Percentiles rank a stretch among this genome's conserved stretches.
phyloP scores from a whole-genome alignment of 2,888 invertebrate species.

The Zaprionus lineosus region DNA sequence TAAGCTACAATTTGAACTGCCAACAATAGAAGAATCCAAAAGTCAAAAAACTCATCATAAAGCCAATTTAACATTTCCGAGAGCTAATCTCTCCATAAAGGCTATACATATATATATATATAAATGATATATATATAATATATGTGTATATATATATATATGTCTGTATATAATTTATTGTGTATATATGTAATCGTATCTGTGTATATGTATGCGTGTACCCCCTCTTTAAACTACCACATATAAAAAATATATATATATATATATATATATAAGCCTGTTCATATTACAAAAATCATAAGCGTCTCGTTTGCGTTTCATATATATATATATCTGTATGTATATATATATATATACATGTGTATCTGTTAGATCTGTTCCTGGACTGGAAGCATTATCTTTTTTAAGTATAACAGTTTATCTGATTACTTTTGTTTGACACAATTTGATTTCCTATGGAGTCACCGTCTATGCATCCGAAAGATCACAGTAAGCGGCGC shows the following conservation, averaged over 20 bases:
- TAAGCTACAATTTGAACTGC: conserved; percentile 55
- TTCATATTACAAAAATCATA: conserved; percentile 60
- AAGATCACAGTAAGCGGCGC: conserved; percentile 72
- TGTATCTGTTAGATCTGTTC: too few species aligned
- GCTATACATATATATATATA: conserved; percentile 21
- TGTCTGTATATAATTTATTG: too few species aligned
- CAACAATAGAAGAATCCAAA: conserved; percentile 48
- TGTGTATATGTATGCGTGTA: too few species aligned
- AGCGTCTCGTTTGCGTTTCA: conserved; percentile 73
- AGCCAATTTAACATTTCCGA: conserved; percentile 17
- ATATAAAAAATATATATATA: conserved; percentile 56
- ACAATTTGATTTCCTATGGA: conserved; percentile 46
- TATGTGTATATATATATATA: conserved; percentile 29
- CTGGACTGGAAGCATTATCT: too few species aligned
- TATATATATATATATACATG: neutral
- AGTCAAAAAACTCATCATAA: conserved; percentile 36
- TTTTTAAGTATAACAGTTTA: too few species aligned
- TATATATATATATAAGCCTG: conserved; percentile 40
- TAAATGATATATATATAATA: conserved; percentile 22
- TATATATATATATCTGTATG: neutral
- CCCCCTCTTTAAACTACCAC: conserved; percentile 41
- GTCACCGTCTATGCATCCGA: conserved; percentile 72
- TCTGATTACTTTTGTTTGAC: conserved; percentile 43
- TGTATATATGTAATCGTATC: too few species aligned
- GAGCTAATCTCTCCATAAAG: conserved; percentile 29